phyloP scores from a whole-genome alignment of 2,888 invertebrate species.

The Tridacna crocea region DNA sequence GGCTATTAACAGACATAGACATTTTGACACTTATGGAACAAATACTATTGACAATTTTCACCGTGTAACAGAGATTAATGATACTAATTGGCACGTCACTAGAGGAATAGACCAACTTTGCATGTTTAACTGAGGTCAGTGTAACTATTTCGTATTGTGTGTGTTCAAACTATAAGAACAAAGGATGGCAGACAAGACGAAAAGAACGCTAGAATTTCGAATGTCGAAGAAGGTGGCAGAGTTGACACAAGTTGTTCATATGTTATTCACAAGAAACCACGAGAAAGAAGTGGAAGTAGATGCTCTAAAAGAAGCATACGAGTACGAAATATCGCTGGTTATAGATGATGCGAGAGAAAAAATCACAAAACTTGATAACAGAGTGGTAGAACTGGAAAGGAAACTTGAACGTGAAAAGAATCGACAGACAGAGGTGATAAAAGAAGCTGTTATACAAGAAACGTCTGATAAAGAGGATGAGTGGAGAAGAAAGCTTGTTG shows the following conservation, averaged over 20 bases:
- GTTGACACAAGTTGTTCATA: slow-evolving; percentile 83
- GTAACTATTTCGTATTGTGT: no score
- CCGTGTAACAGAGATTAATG: no score
- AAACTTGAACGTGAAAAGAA: slow-evolving; percentile 64
- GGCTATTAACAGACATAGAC: no score
- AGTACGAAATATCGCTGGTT: slow-evolving; percentile 77
- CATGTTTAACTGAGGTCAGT: no score
- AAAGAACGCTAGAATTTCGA: slow-evolving; percentile 81
- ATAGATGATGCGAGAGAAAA: slow-evolving; percentile 75
- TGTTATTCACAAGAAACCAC: slow-evolving; percentile 83
- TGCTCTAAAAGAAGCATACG: slow-evolving; percentile 80
- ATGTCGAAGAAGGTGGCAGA: slow-evolving; percentile 84
- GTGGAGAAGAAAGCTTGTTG: slow-evolving; percentile 69
- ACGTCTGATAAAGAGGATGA: slow-evolving; percentile 68
- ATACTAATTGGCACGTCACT: no score
- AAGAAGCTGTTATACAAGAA: slow-evolving; percentile 62
- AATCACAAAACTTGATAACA: slow-evolving; percentile 68
- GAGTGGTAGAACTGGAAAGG: slow-evolving; percentile 65
- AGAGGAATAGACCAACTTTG: no score
- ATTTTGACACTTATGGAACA: no score
- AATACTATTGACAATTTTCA: no score
- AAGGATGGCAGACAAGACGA: slow-evolving; percentile 59
- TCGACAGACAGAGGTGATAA: slow-evolving; percentile 58
- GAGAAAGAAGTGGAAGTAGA: slow-evolving; percentile 83
- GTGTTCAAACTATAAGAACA: no score